Evolutionary conservation across 2,888 invertebrate species (phyloP).

Genomic region (Diaphora mendica): DNA sequence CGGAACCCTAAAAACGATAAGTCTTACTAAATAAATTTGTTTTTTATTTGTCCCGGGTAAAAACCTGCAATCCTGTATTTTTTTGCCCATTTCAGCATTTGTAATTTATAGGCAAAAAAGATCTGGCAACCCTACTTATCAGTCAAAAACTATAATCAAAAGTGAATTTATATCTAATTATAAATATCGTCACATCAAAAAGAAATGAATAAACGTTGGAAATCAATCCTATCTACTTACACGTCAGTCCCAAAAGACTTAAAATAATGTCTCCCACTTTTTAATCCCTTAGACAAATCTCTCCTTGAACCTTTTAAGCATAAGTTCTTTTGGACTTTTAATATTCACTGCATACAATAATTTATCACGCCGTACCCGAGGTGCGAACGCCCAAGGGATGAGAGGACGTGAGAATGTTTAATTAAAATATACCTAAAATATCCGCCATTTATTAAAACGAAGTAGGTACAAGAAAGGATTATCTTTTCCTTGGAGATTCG

Average conservation of each 20-base stretch:
- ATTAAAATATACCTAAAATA: constrained; percentile 70
- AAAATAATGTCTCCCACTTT: background rate
- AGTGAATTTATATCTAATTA: no score
- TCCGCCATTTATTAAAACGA: constrained; percentile 67
- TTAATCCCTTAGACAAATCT: background rate
- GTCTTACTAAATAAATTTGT: no score
- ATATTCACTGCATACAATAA: constrained; percentile 45
- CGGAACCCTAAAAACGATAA: no score
- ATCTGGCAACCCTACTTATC: no score
- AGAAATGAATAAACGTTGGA: background rate
- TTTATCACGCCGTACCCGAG: constrained; percentile 46
- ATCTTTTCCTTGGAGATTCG: constrained; percentile 62
- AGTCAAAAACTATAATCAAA: no score
- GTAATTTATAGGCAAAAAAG: no score
- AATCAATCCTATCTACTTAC: background rate
- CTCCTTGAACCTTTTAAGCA: constrained; percentile 16
- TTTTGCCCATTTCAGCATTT: no score
- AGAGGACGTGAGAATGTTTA: constrained; percentile 67
- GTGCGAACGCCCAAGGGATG: constrained; percentile 45
- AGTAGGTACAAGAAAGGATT: constrained; percentile 63
- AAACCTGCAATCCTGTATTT: no score
- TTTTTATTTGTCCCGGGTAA: no score
- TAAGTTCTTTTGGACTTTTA: constrained; percentile 27
- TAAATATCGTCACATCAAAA: no score
- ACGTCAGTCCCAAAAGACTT: background rate